A percentile compares a stretch with the other conserved stretches of the same genome.
These are phyloP conservation scores for Muraenolepis orangiensis DNA, from an alignment of 2,797 vertebrate species.

Conservation along the genomic window DNA sequence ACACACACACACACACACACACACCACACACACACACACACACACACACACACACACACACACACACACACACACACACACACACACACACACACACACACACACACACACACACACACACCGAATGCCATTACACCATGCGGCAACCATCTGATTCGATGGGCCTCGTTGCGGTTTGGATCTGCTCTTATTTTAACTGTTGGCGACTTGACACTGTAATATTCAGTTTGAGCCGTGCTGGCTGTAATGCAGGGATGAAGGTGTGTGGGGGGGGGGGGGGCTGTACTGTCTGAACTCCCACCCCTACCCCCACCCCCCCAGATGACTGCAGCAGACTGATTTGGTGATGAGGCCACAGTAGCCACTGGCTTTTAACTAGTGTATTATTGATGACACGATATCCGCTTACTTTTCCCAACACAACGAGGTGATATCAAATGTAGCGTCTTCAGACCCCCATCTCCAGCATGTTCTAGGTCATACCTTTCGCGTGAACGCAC, in stretches of 20 bases:
- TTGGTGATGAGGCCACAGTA: not conserved
- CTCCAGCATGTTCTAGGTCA: not conserved
- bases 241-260: constrained; percentile 50
- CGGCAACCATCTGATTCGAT: constrained; percentile 66
- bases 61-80: constrained; percentile 8
- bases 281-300: not conserved
- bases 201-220: constrained; percentile 59
- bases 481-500: not conserved
- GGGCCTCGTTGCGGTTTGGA: constrained; percentile 64
- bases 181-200: constrained; percentile 59
- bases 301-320: not conserved
- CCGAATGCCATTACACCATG: constrained; percentile 51
- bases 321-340: constrained; percentile 3
- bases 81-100: not conserved
- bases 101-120: not conserved
- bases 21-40: too few species aligned
- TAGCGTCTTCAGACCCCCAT: not conserved
- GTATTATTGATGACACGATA: not conserved
- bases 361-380: not conserved
- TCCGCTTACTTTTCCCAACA: not conserved
- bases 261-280: constrained; percentile 21
- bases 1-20: not conserved
- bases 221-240: constrained; percentile 47
- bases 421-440: not conserved
- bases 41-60: not conserved